A percentile compares a stretch with the other conserved stretches of the same genome.
These are phyloP conservation scores for Etheostoma spectabile DNA, from an alignment of 2,113 vertebrate species.

Conservation along the genomic window DNA sequence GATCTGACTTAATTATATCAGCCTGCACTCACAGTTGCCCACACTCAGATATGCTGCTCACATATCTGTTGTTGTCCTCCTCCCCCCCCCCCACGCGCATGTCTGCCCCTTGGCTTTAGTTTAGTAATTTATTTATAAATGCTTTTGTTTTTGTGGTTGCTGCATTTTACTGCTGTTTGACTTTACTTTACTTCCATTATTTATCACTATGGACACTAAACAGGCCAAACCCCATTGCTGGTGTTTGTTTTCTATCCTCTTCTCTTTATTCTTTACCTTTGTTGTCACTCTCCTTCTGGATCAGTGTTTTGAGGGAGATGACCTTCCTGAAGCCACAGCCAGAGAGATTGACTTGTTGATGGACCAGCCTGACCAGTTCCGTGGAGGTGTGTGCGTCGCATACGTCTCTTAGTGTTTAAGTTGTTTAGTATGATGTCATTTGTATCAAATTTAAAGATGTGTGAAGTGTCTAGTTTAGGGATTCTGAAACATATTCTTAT, in stretches of 20 bases:
- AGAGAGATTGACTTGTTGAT: slow-evolving; percentile 86
- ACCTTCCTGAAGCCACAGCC: slow-evolving; percentile 85
- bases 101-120: not conserved
- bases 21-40: slow-evolving; percentile 29
- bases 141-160: not conserved
- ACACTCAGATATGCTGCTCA: slow-evolving; percentile 18
- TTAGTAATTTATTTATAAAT: not conserved
- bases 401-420: not conserved
- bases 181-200: not conserved
- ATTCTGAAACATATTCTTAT: no score
- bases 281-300: not conserved
- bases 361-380: slow-evolving; percentile 81
- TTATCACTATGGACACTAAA: not conserved
- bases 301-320: slow-evolving; percentile 80
- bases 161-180: not conserved
- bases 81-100: not conserved
- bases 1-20: slow-evolving; percentile 61
- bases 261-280: not conserved
- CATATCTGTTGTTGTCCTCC: slow-evolving; percentile 14
- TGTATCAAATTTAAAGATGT: not conserved
- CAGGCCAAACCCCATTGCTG: not conserved
- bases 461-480: not conserved
- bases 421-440: not conserved
- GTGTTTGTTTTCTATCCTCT: not conserved
- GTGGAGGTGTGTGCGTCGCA: slow-evolving; percentile 45